These are phyloP conservation scores for Fundulus diaphanus DNA, from an alignment of 2,797 vertebrate genomes.

Conservation along the genomic window DNA sequence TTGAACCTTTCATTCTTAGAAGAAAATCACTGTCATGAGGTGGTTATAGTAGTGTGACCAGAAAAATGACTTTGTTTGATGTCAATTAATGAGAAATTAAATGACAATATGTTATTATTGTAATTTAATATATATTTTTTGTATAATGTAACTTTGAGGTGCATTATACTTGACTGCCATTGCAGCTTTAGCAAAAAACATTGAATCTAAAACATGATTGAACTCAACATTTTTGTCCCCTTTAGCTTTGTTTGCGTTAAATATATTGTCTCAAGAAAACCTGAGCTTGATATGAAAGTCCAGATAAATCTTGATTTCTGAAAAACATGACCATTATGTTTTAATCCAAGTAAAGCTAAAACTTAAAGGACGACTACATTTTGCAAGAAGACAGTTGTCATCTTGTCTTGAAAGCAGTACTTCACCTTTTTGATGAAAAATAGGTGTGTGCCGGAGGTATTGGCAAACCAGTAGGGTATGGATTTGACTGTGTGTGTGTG, in stretches of 20 bases:
- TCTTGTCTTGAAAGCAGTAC: background rate
- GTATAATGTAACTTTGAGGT: background rate
- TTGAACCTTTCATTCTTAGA: background rate
- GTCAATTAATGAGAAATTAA: no score
- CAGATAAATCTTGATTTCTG: background rate
- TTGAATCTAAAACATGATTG: background rate
- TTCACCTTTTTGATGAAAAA: background rate
- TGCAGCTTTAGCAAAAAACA: background rate
- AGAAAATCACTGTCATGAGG: background rate
- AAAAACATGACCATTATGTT: background rate
- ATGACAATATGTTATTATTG: no score
- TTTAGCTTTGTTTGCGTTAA: background rate
- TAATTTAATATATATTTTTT: no score
- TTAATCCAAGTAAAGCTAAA: background rate
- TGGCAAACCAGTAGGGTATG: background rate
- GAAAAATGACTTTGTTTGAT: background rate
- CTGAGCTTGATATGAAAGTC: background rate
- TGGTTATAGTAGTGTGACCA: background rate
- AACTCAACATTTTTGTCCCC: background rate
- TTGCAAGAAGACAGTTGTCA: background rate
- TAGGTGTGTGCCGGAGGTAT: background rate
- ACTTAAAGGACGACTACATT: background rate
- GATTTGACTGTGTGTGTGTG: background rate
- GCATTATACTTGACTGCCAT: background rate
- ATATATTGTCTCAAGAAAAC: background rate